Percentiles rank a stretch among this genome's conserved stretches.
These are phyloP conservation scores for Pachyrhynchus sulphureomaculatus DNA, from an alignment of 1,140 invertebrate genomes.

Conservation along the genomic window DNA sequence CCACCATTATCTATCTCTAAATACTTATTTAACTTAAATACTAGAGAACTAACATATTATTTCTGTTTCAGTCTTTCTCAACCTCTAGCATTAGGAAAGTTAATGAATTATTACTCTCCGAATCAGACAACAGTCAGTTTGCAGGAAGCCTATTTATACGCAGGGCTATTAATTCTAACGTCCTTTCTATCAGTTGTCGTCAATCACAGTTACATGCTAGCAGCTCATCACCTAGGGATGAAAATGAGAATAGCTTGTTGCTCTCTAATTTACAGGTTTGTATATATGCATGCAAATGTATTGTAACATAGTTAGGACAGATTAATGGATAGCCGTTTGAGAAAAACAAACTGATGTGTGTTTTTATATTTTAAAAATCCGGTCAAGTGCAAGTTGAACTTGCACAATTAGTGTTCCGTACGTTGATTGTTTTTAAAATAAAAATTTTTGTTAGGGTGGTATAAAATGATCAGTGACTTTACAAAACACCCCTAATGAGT, in stretches of 20 bases:
- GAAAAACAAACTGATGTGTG: too few relatives aligned
- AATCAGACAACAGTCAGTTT: conserved; percentile 46
- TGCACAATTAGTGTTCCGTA: too few relatives aligned
- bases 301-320: neutral
- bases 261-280: conserved; percentile 69
- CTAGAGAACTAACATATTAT: neutral
- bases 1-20: too few relatives aligned
- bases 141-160: conserved; percentile 67
- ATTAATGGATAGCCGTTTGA: neutral
- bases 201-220: conserved; percentile 80
- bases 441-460: too few relatives aligned
- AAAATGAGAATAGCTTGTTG: conserved; percentile 77
- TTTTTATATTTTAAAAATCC: too few relatives aligned
- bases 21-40: too few relatives aligned
- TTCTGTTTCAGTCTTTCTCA: conserved; percentile 39
- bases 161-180: conserved; percentile 68
- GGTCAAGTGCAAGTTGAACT: too few relatives aligned
- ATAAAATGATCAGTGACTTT: too few relatives aligned
- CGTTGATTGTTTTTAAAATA: too few relatives aligned
- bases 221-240: conserved; percentile 65
- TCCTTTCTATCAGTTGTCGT: conserved; percentile 64
- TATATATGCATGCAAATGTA: neutral
- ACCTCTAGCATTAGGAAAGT: conserved; percentile 40
- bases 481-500: too few relatives aligned
- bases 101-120: conserved; percentile 60